Evolutionary conservation across 2,888 invertebrate genomes (phyloP).

Genomic region (Cephus sareptanus): DNA sequence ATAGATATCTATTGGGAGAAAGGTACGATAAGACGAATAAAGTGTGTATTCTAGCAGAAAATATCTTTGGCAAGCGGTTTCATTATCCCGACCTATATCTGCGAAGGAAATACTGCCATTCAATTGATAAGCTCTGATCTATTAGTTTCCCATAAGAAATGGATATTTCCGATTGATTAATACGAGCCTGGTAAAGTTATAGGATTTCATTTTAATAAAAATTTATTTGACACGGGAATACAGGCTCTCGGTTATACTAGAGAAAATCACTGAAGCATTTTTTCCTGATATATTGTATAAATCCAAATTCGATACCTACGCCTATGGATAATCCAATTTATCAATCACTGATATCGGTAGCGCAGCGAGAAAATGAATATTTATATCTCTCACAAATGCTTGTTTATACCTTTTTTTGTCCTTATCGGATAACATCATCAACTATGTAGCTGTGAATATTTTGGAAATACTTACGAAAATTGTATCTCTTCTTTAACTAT

Average conservation of each 20-base stretch:
- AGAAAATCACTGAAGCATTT: background rate
- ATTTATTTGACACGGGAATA: background rate
- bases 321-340: background rate
- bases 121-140: conserved; percentile 15
- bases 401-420: background rate
- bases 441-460: background rate
- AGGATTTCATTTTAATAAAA: background rate
- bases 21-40: background rate
- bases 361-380: background rate
- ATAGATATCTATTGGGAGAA: background rate
- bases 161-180: conserved; percentile 35
- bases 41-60: background rate
- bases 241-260: background rate
- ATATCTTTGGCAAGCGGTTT: conserved; percentile 23
- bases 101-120: conserved; percentile 7
- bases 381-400: background rate
- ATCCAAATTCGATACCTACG: background rate
- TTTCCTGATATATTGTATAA: background rate
- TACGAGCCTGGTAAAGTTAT: conserved; percentile 13
- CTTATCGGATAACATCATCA: background rate
- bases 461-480: too few relatives aligned
- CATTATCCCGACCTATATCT: conserved; percentile 39
- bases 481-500: background rate
- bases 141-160: conserved; percentile 26
- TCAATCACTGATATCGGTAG: background rate